Evolutionary conservation across 2,113 vertebrate genomes (phyloP), one percentile per base, ranked within the genome.

Genomic region (Gambusia holbrooki): DNA sequence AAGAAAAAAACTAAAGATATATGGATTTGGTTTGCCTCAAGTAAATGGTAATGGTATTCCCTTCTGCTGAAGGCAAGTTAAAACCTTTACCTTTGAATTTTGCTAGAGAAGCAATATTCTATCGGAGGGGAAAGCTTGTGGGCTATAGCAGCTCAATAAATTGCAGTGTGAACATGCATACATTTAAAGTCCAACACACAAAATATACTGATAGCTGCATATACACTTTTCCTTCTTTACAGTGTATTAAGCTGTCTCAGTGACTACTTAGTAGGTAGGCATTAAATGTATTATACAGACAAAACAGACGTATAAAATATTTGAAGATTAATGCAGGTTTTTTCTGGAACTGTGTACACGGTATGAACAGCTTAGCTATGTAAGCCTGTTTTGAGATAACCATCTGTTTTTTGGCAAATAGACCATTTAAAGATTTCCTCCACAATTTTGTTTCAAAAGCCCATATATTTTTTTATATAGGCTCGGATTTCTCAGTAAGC

Each of bases 21-120:
- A 82, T 89, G 66, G 83, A 89, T 82, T 65, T 64, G 73, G 76
- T 85, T 85, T 81, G 68, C 79, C 77, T 85, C 71, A 87, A 81
- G 80, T 84, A 84, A 89, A 89, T 88, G 82, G 75, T 93, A 93
- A 92, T 88, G 84, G 81, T 71, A 69, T 61, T 61, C 73, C 54
- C 51, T 64, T 79, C 69, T 3, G 87, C 92, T 89, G 61, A 82
- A 84, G 84, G 88, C 82, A 69, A 89, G 73, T 86, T 81, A 83
- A 90, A 89, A 87, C 86, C 88, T 85, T 87, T 87, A 80, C 84
- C 74, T 88, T 85, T 71, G 81, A 86, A 86, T 88, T 92, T 74
- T 90, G 91, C 90, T 92, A 71, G 73, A 71, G 83, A 90, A 71
- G 91, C 88, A 81, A 82, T 89, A 90, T 90, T 86, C 72, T 67